Evolutionary conservation across 2,888 invertebrate genomes (phyloP), one percentile per base, ranked within the genome.

Genomic region (Hirtodrosophila duncani): DNA sequence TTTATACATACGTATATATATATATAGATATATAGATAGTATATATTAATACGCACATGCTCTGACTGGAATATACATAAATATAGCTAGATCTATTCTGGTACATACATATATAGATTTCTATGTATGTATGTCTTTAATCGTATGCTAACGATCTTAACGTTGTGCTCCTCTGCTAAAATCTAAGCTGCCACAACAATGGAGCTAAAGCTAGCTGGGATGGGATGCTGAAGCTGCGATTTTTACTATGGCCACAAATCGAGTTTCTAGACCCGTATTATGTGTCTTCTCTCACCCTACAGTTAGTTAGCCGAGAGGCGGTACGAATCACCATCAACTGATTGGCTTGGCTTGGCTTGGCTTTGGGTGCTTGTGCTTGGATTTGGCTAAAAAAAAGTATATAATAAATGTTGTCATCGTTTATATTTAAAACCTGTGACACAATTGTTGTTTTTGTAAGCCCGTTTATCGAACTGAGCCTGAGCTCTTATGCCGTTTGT

Each of bases 381-480:
- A n/a, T n/a, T n/a, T n/a, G n/a, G n/a, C n/a, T n/a, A n/a, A n/a
- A n/a, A n/a, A n/a, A n/a, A n/a, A n/a, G n/a, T n/a, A 41, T 24
- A 39, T 30, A 48, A 38, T 37, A 62, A 63, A 72, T 80, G 80
- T 72, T 62, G 65, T 80, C 80, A 80, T 80, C 79, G 63, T 64
- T 78, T 80, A 75, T 75, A 79, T 80, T 70, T 80, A 81, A 80
- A 78, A 46, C 60, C 62, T 75, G 79, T 80, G 80, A 80, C 80
- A 80, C 77, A 78, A 77, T 81, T 79, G 55, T 79, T 81, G 77
- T 67, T 79, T 60, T 68, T 78, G 69, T 64, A 60, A 58, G 60
- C 36, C 24, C 53, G 44, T 36, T 36, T 33, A 7, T 23, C 27
- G 36, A 66, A 63, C 55, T 64, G 66, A 49, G 60, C 65, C n/a